phyloP scores from a whole-genome alignment of 1,140 invertebrate species.

The Camponotus pennsylvanicus region DNA sequence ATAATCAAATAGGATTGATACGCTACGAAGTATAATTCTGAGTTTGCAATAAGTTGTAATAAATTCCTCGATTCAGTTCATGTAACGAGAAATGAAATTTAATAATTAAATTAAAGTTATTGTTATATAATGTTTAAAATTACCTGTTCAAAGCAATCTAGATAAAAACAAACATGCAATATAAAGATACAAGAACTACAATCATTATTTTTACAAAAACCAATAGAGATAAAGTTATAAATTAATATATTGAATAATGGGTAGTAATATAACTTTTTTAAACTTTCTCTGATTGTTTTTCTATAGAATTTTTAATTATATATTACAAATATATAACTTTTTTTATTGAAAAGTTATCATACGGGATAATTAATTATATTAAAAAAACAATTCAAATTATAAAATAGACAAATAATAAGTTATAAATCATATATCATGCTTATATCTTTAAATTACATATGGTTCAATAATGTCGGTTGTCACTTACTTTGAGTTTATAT shows the following conservation, averaged over 20 bases:
- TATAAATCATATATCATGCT: neutral
- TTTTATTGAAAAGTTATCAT: neutral
- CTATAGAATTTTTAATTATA: neutral
- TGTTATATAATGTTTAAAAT: neutral
- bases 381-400: neutral
- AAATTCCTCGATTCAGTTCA: neutral
- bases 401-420: neutral
- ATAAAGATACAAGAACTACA: too few relatives aligned
- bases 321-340: neutral
- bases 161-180: neutral
- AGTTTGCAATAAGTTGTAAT: neutral
- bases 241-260: neutral
- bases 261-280: neutral
- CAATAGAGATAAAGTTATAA: neutral
- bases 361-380: neutral
- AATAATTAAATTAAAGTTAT: neutral
- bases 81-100: neutral
- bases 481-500: neutral
- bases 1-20: neutral
- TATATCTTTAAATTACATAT: neutral
- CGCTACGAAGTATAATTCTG: neutral
- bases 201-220: too few relatives aligned
- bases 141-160: neutral
- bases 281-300: neutral
- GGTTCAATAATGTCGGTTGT: neutral